A percentile compares a stretch with the other conserved stretches of the same genome.
phyloP scores from a whole-genome alignment of 2,797 vertebrate genomes.

The Eulemur albifrons region DNA sequence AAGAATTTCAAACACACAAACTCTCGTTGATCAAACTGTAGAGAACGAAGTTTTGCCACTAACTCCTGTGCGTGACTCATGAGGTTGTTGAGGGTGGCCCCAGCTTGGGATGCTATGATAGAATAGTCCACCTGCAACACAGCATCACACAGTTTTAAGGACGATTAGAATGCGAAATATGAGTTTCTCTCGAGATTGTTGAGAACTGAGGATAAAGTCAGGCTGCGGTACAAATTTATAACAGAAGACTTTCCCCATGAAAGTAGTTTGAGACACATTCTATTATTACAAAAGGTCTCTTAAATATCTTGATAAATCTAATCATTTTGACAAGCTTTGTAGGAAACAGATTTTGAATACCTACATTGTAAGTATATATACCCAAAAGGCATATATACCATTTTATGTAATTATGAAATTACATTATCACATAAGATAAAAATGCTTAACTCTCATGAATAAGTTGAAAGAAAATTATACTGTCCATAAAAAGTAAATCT shows the following conservation, averaged over 20 bases:
- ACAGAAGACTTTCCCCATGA: no score
- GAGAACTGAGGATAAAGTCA: not conserved
- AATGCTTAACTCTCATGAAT: not conserved
- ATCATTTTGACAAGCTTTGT: not conserved
- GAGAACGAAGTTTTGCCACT: conserved; percentile 93
- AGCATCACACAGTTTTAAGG: conserved; percentile 52
- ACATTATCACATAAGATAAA: not conserved
- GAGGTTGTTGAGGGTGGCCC: conserved; percentile 95
- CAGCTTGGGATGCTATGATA: conserved; percentile 94
- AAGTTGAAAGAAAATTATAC: not conserved
- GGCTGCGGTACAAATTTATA: accelerated
- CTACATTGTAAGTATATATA: not conserved
- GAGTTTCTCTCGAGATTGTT: not conserved
- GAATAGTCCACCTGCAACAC: conserved; percentile 95
- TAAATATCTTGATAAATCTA: not conserved
- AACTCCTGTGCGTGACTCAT: conserved; percentile 97
- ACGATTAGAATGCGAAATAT: accelerated
- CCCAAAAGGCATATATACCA: not conserved
- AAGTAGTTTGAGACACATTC: not conserved
- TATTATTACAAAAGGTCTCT: accelerated
- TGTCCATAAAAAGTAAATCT: not conserved
- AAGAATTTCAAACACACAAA: conserved; percentile 99
- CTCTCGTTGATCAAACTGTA: conserved; percentile 97
- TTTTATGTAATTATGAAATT: not conserved
- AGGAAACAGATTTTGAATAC: not conserved